Base-by-base conservation (phyloP, 1,140 invertebrate genomes). In the Drosophila kohkoa region DNA sequence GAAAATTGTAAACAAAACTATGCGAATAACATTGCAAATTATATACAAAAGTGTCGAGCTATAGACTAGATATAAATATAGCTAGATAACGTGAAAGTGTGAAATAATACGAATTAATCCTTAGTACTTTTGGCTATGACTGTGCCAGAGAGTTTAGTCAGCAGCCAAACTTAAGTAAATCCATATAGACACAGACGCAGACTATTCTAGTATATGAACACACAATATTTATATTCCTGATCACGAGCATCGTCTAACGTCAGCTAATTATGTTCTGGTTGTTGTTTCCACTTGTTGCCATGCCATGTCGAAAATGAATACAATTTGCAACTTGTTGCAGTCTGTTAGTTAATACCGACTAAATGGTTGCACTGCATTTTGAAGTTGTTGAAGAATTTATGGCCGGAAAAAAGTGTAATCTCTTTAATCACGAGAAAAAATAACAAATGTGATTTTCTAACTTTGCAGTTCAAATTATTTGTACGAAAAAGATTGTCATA, bases 21-120 rank as follows among this genome's bases (percentile, higher is more conserved):
- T 57, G 54, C 43, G 30, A 30, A 11, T 48, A 58, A 49, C 48
- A 43, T 55, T 67, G 35, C n/a, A 41, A 55, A 46, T 28, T 45
- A 64, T 41, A 52, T 2, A 52, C 32, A 52, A 7, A 48, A 28
- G 15, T 51, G 4, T 49, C 35, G 7, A 38, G 35, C 35, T 10
- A n/a, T 52, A 30, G 52, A 28, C 20, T 41, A 30, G 11, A 43
- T 38, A 1, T 10, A 57, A 28, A 57, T 64, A 46, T 72, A 58
- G 43, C 10, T 8, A 46, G 30, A 49, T 71, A 65, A 48, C 52
- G 20, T 25, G 69, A 72, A 72, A 72, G 69, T 72, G 69, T 58
- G 43, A 65, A 72, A 30, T 13, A 43, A 71, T 66, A 43, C 16
- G n/a, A 46, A 41, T 28, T 15, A 51, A 11, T 32, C 49, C 13